Evolutionary conservation across 2,113 vertebrate genomes (phyloP).

Genomic region (Cepphus grylle): DNA sequence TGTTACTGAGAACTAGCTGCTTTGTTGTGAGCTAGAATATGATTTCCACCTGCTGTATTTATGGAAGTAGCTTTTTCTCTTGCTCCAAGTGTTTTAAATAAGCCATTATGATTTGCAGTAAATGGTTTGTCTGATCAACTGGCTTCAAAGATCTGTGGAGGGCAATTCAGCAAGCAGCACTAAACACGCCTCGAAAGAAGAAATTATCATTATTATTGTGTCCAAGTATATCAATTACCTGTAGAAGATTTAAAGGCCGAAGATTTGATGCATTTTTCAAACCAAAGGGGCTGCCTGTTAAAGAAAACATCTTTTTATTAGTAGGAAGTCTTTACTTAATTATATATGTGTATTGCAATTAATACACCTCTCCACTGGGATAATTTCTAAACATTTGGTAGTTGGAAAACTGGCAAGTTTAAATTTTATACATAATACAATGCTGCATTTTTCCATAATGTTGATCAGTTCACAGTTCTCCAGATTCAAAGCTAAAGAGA

Average conservation of each 20-base stretch:
- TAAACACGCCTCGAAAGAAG: neutral
- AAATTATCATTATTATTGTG: conserved; percentile 11
- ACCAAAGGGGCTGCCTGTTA: conserved; percentile 87
- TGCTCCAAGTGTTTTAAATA: neutral
- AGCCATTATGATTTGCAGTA: neutral
- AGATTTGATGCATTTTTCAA: conserved; percentile 89
- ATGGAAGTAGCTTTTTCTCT: neutral
- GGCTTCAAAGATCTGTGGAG: neutral
- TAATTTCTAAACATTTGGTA: neutral
- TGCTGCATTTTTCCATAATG: neutral
- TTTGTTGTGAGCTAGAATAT: neutral
- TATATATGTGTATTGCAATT: neutral
- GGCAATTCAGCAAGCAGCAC: neutral
- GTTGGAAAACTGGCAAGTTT: neutral
- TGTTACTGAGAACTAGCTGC: neutral
- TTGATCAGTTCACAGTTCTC: neutral
- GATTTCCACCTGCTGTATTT: neutral
- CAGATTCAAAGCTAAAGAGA: neutral
- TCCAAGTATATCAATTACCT: conserved; percentile 80
- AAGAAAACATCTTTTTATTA: conserved; percentile 71
- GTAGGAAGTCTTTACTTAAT: conserved; percentile 30
- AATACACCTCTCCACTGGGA: neutral
- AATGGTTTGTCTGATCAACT: neutral
- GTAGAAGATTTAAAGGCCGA: conserved; percentile 91
- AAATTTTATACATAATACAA: neutral